Conservation (phyloP, 2,888 invertebrate genomes). For the Phania funesta region DNA sequence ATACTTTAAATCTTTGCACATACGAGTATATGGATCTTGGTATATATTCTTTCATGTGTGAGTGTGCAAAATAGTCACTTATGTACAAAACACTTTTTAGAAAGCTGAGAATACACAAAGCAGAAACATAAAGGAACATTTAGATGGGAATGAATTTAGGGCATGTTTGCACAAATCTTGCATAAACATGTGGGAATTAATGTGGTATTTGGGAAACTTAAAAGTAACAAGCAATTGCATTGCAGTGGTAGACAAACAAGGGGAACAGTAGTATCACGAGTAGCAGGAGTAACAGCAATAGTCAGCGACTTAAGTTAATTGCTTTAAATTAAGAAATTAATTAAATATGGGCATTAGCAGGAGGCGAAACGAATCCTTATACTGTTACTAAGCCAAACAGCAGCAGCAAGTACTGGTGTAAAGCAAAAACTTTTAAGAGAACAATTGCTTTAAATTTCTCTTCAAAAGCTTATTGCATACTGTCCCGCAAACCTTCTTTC, state of each 20-base stretch:
- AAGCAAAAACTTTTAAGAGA: background rate
- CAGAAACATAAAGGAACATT: background rate
- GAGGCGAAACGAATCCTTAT: background rate
- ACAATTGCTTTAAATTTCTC: background rate
- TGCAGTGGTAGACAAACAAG: slow-evolving; percentile 48
- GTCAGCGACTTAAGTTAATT: slow-evolving; percentile 76
- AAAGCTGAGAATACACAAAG: background rate
- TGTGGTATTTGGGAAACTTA: slow-evolving; percentile 67
- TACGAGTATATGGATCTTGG: background rate
- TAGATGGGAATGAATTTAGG: slow-evolving; percentile 43
- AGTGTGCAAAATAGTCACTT: too few relatives aligned
- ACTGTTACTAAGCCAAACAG: background rate
- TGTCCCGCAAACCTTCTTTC: too few relatives aligned
- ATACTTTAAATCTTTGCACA: slow-evolving; percentile 27
- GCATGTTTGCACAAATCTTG: slow-evolving; percentile 54
- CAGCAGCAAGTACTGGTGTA: background rate
- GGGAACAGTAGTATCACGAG: slow-evolving; percentile 40
- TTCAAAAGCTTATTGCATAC: too few relatives aligned
- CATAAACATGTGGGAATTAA: slow-evolving; percentile 66
- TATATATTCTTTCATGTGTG: too few relatives aligned
- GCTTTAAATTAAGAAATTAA: slow-evolving; percentile 68
- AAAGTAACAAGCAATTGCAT: slow-evolving; percentile 64
- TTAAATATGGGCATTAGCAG: slow-evolving; percentile 27
- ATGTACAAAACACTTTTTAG: too few relatives aligned
- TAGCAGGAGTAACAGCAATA: slow-evolving; percentile 42